phyloP scores from a whole-genome alignment of 2,888 invertebrate genomes.

The Eilema caniola region DNA sequence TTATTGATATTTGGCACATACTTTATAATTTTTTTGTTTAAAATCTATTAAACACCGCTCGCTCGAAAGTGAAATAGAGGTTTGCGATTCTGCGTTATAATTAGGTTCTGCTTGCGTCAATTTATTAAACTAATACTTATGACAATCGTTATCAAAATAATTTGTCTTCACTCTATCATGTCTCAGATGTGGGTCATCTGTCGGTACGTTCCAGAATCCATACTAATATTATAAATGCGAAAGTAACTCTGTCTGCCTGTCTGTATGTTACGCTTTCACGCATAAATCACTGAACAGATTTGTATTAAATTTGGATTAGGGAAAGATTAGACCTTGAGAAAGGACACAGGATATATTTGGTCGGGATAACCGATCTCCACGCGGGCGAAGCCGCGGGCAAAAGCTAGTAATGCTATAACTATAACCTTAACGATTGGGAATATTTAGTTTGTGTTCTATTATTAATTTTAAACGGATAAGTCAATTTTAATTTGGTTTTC shows the following conservation, averaged over 20 bases:
- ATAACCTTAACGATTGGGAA: neutral
- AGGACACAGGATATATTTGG: too few relatives aligned
- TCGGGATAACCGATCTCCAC: too few relatives aligned
- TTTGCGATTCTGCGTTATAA: constrained; percentile 9
- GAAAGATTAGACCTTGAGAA: too few relatives aligned
- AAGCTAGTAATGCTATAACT: neutral
- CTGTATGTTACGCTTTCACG: too few relatives aligned
- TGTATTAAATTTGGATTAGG: too few relatives aligned
- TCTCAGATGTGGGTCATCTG: neutral
- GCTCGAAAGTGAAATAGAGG: constrained; percentile 20
- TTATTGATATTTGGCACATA: constrained; percentile 38
- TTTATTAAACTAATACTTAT: constrained; percentile 25
- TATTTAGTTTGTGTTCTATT: neutral
- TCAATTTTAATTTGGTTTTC: constrained; percentile 9
- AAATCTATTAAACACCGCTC: too few relatives aligned
- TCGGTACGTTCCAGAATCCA: neutral
- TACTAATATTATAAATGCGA: too few relatives aligned
- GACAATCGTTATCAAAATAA: constrained; percentile 36
- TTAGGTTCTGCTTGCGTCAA: constrained; percentile 34
- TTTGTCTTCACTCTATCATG: constrained; percentile 23
- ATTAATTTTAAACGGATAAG: neutral
- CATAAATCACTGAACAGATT: too few relatives aligned
- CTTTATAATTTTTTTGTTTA: too few relatives aligned
- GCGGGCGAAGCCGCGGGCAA: too few relatives aligned
- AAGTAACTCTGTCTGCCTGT: too few relatives aligned